Conservation (phyloP, 2,797 vertebrate genomes). For the Melanotaenia boesemani region DNA sequence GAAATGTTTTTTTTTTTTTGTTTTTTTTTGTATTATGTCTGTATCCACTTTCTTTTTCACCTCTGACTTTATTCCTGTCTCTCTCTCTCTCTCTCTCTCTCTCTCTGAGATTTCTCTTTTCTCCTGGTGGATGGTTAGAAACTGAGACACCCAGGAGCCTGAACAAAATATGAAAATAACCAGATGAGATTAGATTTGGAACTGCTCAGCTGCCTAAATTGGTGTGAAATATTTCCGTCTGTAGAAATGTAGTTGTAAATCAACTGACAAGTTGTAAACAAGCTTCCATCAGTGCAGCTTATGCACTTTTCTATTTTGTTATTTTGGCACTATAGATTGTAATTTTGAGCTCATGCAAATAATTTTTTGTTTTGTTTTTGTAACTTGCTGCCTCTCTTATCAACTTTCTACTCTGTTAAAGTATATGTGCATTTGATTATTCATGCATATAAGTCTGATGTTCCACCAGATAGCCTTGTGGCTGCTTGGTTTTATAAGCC, state of each 20-base stretch:
- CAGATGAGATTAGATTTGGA: slow-evolving; percentile 53
- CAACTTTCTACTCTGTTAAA: slow-evolving; percentile 17
- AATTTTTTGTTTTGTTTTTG: slow-evolving; percentile 9
- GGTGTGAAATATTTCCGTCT: slow-evolving; percentile 55
- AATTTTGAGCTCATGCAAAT: slow-evolving; percentile 27
- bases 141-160: slow-evolving; percentile 42
- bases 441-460: slow-evolving; percentile 64
- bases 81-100: slow-evolving; percentile 5
- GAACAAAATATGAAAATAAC: slow-evolving; percentile 57
- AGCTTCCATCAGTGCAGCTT: slow-evolving; percentile 33
- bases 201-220: slow-evolving; percentile 43
- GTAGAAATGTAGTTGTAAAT: slow-evolving; percentile 58
- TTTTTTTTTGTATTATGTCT: neutral
- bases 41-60: slow-evolving; percentile 19
- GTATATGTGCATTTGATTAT: slow-evolving; percentile 40
- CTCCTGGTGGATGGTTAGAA: slow-evolving; percentile 26
- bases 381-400: slow-evolving; percentile 1
- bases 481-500: slow-evolving; percentile 62
- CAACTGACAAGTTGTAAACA: slow-evolving; percentile 44
- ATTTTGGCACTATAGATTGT: slow-evolving; percentile 29
- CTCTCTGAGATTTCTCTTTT: neutral
- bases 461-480: slow-evolving; percentile 57
- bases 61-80: slow-evolving; percentile 21
- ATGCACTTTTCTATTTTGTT: slow-evolving; percentile 29
- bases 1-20: slow-evolving; percentile 18